Conservation (phyloP, 2,113 vertebrate species). For the Hypomesus transpacificus region DNA sequence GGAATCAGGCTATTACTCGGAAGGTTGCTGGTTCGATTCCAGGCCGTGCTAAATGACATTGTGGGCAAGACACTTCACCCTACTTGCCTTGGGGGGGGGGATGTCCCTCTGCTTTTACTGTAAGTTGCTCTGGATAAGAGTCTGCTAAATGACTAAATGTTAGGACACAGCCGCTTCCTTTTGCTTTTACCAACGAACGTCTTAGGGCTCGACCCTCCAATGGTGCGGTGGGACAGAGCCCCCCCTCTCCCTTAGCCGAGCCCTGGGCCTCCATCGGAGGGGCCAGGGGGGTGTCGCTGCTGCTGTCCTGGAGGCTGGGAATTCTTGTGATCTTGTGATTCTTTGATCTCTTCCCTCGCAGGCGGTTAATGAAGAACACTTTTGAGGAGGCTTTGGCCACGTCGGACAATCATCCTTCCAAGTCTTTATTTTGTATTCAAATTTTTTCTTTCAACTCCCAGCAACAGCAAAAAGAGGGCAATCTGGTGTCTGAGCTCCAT, state of each 20-base stretch:
- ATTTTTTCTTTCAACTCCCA: slow-evolving; percentile 40
- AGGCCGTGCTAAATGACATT: no score
- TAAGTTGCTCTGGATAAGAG: no score
- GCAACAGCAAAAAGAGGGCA: slow-evolving; percentile 83
- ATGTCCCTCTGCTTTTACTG: no score
- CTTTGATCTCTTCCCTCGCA: slow-evolving; percentile 78
- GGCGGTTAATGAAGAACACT: slow-evolving; percentile 86
- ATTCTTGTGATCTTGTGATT: slow-evolving; percentile 79
- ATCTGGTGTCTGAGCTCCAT: slow-evolving; percentile 80
- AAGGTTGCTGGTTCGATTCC: no score
- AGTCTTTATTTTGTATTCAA: background rate
- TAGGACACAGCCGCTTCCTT: no score
- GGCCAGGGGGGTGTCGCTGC: slow-evolving; percentile 62
- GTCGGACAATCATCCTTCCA: slow-evolving; percentile 48
- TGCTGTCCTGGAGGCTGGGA: slow-evolving; percentile 70
- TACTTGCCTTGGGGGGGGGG: no score
- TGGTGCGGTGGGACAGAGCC: background rate
- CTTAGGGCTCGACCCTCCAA: background rate
- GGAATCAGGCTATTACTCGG: no score
- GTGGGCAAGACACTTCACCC: no score
- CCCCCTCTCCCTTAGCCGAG: slow-evolving; percentile 45
- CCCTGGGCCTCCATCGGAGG: slow-evolving; percentile 48
- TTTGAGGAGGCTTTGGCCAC: slow-evolving; percentile 86
- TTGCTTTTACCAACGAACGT: no score
- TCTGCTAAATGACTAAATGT: background rate